Evolutionary conservation across 2,888 invertebrate species (phyloP), one percentile per base, ranked within the genome.

Genomic region (Morpho achilles): DNA sequence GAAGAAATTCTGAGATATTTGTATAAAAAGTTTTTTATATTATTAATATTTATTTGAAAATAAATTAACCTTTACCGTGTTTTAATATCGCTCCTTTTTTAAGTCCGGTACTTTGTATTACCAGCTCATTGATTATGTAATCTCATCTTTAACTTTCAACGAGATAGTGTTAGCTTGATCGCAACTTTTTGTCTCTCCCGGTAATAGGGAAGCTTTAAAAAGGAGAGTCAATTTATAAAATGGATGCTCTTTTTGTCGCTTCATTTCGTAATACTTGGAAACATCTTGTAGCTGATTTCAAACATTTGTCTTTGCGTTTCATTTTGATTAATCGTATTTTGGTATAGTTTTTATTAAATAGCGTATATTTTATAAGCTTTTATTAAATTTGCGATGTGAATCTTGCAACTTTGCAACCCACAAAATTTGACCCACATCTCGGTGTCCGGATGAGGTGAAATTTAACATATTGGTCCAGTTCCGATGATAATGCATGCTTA

Each of bases 121-220:
- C 44, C 47, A 44, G 51, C 41, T 59, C 54, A 56, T 51, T 52
- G 59, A 52, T 56, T 52, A 55, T 47, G 50, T 50, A 55, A 59
- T 59, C 52, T 49, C 16, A 56, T 59, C 52, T 48, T 54, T 52
- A 48, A 56, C 52, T 53, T 46, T 49, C 45, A 7, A 42, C 48
- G 51, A 52, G 40, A 51, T 49, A 52, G 54, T 50, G 40, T 46
- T 32, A 46, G 46, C 39, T 22, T 49, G 40, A 56, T 49, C 56
- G 56, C 45, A 45, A 39, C 44, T 60, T 60, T 52, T 56, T 53
- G 49, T 58, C 53, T 53, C 48, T 43, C 46, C 42, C 48, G 44
- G 48, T 53, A 50, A 53, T 53, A 53, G 53, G 32, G 48, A 49
- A 45, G 40, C 48, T 53, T 58, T 39, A 57, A 48, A 44, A 49